Base-by-base conservation (phyloP, 2,113 vertebrate genomes). In the Syngnathus floridae region DNA sequence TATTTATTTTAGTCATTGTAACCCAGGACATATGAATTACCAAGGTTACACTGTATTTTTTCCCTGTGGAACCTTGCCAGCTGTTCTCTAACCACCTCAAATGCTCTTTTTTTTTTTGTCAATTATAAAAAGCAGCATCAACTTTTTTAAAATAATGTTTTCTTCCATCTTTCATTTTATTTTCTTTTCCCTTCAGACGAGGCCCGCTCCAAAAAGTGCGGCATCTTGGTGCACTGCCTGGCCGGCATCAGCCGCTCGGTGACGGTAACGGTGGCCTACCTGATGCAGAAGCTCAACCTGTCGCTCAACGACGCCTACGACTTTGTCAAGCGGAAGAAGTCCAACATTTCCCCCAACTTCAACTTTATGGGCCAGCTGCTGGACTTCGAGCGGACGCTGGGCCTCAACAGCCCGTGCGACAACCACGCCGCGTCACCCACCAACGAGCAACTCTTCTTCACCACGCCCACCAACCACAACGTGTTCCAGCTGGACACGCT, bases 271-370 rank as follows among this genome's bases (percentile, higher is more conserved):
- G 97, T 99, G 72, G 97, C 97, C 72, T 99, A 99, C 89, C 92
- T 99, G 90, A 99, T 99, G 97, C 97, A 99, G 90, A 99, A 98
- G 91, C 94, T 98, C 87, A 98, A 98, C 91, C 90, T 99, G 85
- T 98, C 96, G 1, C 93, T 99, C 71, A 99, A 99, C 0, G 97
- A 99, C 3, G 97, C 96, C 67, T 98, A 99, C 58, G 97, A 99
- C 88, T 98, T 98, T 8, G 97, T 99, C 79, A 98, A 98, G 86
- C 91, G 95, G 82, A 99, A 99, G 91, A 99, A 99, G 87, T 98
- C 97, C 69, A 99, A 99, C 85, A 99, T 99, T 88, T 99, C 97
- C 0, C 97, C 97, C 13, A 99, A 99, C 83, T 99, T 99, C 88
- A 99, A 99, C 90, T 99, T 99, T 87, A 98, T 99, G 96, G 97